phyloP scores from a whole-genome alignment of 2,888 invertebrate species.

The Piscicola geometra region DNA sequence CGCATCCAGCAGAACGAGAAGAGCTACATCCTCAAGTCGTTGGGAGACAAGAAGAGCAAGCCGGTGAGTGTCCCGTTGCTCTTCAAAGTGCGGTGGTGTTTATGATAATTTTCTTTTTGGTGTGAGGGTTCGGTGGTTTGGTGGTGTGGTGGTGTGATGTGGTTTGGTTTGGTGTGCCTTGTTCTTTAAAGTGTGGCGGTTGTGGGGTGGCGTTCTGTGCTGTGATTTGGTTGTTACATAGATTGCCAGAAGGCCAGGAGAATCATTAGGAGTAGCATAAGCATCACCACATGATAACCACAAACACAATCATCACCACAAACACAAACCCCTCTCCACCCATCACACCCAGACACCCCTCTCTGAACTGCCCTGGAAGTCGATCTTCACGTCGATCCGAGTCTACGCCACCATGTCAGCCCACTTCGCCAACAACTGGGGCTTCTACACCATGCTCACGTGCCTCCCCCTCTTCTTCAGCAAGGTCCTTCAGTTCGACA shows the following conservation, averaged over 20 bases:
- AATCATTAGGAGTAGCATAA: too few species aligned
- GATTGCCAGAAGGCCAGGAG: too few species aligned
- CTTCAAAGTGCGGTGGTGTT: too few species aligned
- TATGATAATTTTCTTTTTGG: too few species aligned
- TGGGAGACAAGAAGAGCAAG: conserved; percentile 43
- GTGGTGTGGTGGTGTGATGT: too few species aligned
- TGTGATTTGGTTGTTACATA: too few species aligned
- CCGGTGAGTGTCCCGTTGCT: conserved; percentile 8
- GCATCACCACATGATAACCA: background rate
- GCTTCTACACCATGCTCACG: conserved; percentile 58
- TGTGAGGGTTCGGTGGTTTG: background rate
- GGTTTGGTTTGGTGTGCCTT: too few species aligned
- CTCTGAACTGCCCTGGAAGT: conserved; percentile 47
- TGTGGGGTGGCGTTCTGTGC: too few species aligned
- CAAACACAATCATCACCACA: background rate
- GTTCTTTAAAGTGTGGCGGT: too few species aligned
- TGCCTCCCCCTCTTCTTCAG: conserved; percentile 57
- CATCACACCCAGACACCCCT: background rate
- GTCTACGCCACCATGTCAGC: conserved; percentile 55
- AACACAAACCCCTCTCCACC: background rate
- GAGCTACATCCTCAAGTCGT: conserved; percentile 51
- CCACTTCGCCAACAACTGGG: conserved; percentile 58
- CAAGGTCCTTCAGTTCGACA: conserved; percentile 54
- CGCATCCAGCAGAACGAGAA: conserved; percentile 51
- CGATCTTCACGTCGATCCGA: conserved; percentile 48